A percentile compares a stretch with the other conserved stretches of the same genome.
Evolutionary conservation across 2,888 invertebrate genomes (phyloP).

Genomic region (Spisula solida): DNA sequence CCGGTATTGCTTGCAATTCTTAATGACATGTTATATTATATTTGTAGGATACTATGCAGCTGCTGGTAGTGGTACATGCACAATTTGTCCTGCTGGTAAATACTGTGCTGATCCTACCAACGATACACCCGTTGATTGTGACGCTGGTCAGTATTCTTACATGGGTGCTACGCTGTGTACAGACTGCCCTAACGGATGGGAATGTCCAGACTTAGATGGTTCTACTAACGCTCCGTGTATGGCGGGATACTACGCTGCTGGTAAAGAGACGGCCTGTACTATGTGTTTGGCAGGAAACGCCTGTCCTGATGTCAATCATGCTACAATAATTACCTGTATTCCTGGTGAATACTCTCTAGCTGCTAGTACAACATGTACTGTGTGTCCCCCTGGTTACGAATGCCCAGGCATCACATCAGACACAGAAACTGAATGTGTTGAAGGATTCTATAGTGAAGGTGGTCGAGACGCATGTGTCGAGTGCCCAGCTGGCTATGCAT

Average conservation of each 20-base stretch:
- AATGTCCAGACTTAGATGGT: slow-evolving; percentile 79
- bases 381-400: slow-evolving; percentile 82
- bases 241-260: slow-evolving; percentile 78
- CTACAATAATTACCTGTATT: slow-evolving; percentile 69
- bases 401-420: slow-evolving; percentile 76
- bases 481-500: slow-evolving; percentile 85
- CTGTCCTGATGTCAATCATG: slow-evolving; percentile 79
- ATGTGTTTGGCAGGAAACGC: slow-evolving; percentile 82
- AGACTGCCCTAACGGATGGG: slow-evolving; percentile 78
- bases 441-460: slow-evolving; percentile 82
- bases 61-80: slow-evolving; percentile 80
- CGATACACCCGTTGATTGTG: slow-evolving; percentile 65
- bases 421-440: slow-evolving; percentile 77
- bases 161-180: slow-evolving; percentile 71
- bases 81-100: slow-evolving; percentile 81
- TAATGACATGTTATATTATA: neutral
- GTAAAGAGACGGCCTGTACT: slow-evolving; percentile 77
- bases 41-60: slow-evolving; percentile 80
- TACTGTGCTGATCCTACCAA: slow-evolving; percentile 75
- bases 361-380: slow-evolving; percentile 76
- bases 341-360: slow-evolving; percentile 82
- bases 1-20: no score
- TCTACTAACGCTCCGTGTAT: slow-evolving; percentile 78
- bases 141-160: slow-evolving; percentile 74
- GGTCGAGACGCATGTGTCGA: slow-evolving; percentile 78